A percentile compares a stretch with the other conserved stretches of the same genome.
Conservation (phyloP, 2,113 vertebrate species). For the Spea bombifrons region DNA sequence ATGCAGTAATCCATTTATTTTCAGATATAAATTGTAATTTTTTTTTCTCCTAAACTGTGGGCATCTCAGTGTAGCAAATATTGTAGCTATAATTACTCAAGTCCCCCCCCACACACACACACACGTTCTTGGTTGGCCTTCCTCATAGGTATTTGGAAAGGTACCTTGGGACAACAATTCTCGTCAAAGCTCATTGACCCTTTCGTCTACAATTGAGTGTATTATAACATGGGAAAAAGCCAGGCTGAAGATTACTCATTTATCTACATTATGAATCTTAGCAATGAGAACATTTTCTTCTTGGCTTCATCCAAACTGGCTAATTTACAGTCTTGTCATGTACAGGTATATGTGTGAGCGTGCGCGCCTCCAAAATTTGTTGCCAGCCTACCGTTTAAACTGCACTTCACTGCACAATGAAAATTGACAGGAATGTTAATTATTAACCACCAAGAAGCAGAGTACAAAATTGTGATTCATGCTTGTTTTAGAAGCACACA, state of each 20-base stretch:
- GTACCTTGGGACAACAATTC: constrained; percentile 17
- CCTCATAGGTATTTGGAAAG: constrained; percentile 34
- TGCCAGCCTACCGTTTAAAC: constrained; percentile 47
- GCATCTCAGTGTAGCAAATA: constrained; percentile 12
- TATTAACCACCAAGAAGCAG: constrained; percentile 54
- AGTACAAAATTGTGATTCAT: constrained; percentile 57
- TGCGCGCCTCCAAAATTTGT: constrained; percentile 18
- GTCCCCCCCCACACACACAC: too few species aligned
- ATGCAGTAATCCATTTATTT: too few species aligned
- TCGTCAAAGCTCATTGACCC: constrained; percentile 7
- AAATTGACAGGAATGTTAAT: constrained; percentile 55
- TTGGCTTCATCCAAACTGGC: constrained; percentile 24
- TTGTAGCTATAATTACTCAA: constrained; percentile 19
- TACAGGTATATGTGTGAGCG: constrained; percentile 14
- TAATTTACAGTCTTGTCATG: constrained; percentile 35
- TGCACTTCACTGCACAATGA: constrained; percentile 42
- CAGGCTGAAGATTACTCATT: constrained; percentile 8
- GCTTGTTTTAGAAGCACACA: constrained; percentile 53
- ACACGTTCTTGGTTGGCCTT: constrained; percentile 15
- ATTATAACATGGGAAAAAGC: not conserved
- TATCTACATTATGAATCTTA: constrained; percentile 27
- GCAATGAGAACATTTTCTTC: not conserved
- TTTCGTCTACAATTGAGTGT: not conserved
- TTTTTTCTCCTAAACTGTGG: not conserved
- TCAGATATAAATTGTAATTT: too few species aligned